Percentiles rank a stretch among this genome's conserved stretches.
Evolutionary conservation across 2,888 invertebrate genomes (phyloP).

Genomic region (Caenorhabditis sp.): DNA sequence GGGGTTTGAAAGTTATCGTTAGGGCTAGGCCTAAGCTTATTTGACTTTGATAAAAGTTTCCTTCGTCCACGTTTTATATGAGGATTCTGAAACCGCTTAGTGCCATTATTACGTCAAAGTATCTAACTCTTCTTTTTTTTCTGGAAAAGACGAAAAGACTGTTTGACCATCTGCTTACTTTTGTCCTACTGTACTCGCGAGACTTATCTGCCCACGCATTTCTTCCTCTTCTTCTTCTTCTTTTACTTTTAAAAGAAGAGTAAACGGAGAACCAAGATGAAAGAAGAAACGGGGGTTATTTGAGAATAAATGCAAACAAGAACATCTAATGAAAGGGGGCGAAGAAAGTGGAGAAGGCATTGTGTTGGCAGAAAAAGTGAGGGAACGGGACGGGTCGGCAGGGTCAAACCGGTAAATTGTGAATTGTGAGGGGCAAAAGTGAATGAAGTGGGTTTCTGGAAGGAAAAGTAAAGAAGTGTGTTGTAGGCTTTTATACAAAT

Average conservation of each 20-base stretch:
- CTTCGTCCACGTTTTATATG: neutral
- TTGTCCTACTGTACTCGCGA: neutral
- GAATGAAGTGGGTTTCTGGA: constrained; percentile 9
- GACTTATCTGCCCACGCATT: constrained; percentile 36
- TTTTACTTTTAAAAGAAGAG: constrained; percentile 22
- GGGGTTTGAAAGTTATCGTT: neutral
- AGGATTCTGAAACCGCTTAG: neutral
- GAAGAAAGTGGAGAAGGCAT: constrained; percentile 5
- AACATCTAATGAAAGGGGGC: constrained; percentile 50
- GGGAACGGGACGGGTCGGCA: constrained; percentile 39
- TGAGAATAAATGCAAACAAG: constrained; percentile 57
- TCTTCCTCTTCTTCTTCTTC: constrained; percentile 11
- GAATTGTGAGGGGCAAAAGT: neutral
- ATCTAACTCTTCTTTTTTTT: too few relatives aligned
- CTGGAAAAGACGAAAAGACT: neutral
- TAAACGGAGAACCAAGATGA: constrained; percentile 38
- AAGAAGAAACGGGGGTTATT: constrained; percentile 37
- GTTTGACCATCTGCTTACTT: constrained; percentile 21
- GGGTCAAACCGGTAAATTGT: constrained; percentile 43
- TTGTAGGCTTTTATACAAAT: too few relatives aligned
- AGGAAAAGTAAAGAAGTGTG: too few relatives aligned
- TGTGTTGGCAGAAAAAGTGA: constrained; percentile 7
- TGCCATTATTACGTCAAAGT: neutral
- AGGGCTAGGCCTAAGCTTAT: neutral
- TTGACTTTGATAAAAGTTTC: neutral